Evolutionary conservation across 1,140 invertebrate species (phyloP).

Genomic region (Pemphigus obesinymphae): DNA sequence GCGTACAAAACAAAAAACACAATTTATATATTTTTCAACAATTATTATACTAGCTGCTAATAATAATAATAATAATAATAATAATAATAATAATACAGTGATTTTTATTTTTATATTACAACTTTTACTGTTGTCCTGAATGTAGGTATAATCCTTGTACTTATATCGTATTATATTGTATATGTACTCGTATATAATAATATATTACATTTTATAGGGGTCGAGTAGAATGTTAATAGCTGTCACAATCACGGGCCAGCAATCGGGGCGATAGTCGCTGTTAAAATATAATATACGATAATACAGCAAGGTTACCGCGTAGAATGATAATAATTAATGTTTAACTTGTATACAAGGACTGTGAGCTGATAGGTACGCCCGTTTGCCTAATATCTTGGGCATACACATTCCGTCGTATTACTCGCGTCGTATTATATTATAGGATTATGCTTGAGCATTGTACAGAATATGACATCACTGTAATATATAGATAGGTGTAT

Average conservation of each 20-base stretch:
- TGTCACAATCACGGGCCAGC: not conserved
- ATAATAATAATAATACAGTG: too few species aligned
- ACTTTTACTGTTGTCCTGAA: not conserved
- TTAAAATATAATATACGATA: not conserved
- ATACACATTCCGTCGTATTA: not conserved
- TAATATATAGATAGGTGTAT: too few species aligned
- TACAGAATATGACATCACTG: too few species aligned
- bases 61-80: too few species aligned
- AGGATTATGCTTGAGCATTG: too few species aligned
- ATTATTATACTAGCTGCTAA: too few species aligned
- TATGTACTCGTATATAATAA: too few species aligned
- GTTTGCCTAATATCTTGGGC: not conserved
- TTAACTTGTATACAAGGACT: constrained; percentile 14
- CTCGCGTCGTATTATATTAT: not conserved
- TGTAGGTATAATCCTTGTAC: not conserved
- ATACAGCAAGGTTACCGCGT: not conserved
- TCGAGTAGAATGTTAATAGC: constrained; percentile 6
- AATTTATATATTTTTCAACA: too few species aligned
- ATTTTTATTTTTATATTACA: not conserved
- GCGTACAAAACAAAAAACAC: too few species aligned
- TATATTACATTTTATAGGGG: too few species aligned
- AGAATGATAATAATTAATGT: constrained; percentile 24
- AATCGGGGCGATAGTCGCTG: not conserved
- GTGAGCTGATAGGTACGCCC: not conserved
- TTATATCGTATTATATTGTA: not conserved